phyloP scores from a whole-genome alignment of 1,140 invertebrate genomes.

The Drosophila kanapiae region DNA sequence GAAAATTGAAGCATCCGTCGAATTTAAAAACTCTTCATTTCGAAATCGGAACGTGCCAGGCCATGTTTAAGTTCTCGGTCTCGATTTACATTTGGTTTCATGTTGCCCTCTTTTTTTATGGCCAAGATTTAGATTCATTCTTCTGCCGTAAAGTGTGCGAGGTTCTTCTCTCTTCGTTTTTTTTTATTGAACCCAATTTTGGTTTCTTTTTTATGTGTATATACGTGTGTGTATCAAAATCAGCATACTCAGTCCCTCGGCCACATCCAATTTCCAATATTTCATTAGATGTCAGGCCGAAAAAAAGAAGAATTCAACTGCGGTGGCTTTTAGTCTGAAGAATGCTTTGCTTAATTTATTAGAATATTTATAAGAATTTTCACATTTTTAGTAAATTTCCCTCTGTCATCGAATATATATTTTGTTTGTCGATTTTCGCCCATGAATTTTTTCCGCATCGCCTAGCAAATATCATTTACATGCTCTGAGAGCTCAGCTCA shows the following conservation, averaged over 20 bases:
- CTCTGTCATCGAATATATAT: constrained; percentile 24
- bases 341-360: constrained; percentile 29
- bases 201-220: constrained; percentile 31
- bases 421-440: constrained; percentile 12
- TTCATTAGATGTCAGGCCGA: constrained; percentile 10
- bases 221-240: constrained; percentile 1
- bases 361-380: constrained; percentile 38
- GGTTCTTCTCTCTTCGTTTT: not conserved
- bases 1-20: constrained; percentile 9
- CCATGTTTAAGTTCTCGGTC: constrained; percentile 30
- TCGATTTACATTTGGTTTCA: constrained; percentile 50
- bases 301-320: not conserved
- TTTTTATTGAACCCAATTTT: constrained; percentile 68
- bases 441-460: constrained; percentile 43
- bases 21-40: constrained; percentile 48
- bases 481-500: constrained; percentile 10
- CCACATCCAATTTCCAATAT: constrained; percentile 7
- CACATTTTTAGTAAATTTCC: constrained; percentile 26
- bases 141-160: constrained; percentile 54
- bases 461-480: constrained; percentile 34
- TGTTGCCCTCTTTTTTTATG: constrained; percentile 44
- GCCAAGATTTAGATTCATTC: constrained; percentile 40
- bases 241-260: constrained; percentile 5
- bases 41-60: constrained; percentile 51
- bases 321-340: not conserved